Conservation (phyloP, 2,888 invertebrate species). For the Philonicus albiceps region DNA sequence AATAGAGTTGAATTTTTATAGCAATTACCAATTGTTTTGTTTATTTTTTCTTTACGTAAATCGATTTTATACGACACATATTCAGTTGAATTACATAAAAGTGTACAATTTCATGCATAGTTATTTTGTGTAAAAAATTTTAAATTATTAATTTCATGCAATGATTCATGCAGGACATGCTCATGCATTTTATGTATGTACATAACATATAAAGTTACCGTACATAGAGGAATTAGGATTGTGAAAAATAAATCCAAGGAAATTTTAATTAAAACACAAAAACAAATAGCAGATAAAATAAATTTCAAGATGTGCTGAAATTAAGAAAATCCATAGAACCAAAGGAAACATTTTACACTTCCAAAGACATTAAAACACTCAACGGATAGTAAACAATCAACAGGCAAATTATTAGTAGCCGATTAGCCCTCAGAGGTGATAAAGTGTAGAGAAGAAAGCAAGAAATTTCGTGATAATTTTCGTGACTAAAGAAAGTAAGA, state of each 20-base stretch:
- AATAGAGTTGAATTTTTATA: not conserved
- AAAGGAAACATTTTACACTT: not conserved
- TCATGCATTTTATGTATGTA: not conserved
- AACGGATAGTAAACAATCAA: not conserved
- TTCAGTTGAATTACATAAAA: slow-evolving; percentile 16
- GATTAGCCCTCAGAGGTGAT: not conserved
- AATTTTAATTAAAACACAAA: not conserved
- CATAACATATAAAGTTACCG: not conserved
- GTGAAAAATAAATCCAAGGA: not conserved
- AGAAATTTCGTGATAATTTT: not conserved
- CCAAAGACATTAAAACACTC: not conserved
- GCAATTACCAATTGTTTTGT: not conserved
- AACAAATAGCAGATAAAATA: not conserved
- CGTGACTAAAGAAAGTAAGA: not conserved
- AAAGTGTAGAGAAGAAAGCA: not conserved
- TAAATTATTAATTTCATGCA: not conserved
- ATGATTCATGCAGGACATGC: not conserved
- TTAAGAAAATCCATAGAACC: not conserved
- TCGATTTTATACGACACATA: not conserved
- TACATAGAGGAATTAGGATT: not conserved
- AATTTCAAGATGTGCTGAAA: not conserved
- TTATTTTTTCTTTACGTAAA: not conserved
- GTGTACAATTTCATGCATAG: not conserved
- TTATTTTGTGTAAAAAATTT: not conserved
- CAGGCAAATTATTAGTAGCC: not conserved